These are phyloP conservation scores for Lanius collurio DNA, from an alignment of 2,113 vertebrate genomes.

Conservation along the genomic window DNA sequence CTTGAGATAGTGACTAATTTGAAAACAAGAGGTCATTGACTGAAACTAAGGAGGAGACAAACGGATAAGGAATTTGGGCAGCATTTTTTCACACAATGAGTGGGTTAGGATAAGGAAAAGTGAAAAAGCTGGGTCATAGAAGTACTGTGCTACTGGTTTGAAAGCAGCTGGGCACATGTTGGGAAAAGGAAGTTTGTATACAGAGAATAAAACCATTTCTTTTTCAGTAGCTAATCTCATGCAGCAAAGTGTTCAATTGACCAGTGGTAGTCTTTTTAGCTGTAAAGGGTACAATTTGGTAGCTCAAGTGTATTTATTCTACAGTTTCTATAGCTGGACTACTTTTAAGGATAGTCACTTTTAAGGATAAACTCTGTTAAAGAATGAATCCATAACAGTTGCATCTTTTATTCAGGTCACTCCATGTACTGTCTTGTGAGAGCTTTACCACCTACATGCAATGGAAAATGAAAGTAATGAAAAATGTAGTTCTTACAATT, in stretches of 20 bases:
- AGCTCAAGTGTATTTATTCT: background rate
- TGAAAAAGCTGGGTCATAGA: background rate
- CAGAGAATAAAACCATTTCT: background rate
- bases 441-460: background rate
- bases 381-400: background rate
- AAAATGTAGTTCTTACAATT: background rate
- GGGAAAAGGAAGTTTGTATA: constrained; percentile 9
- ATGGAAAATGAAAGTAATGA: background rate
- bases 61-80: constrained; percentile 13
- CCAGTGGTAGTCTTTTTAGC: background rate
- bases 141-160: background rate
- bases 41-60: constrained; percentile 48
- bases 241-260: background rate
- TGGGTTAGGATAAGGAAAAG: constrained; percentile 20
- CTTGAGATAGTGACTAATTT: constrained; percentile 68
- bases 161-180: constrained; percentile 25
- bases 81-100: constrained; percentile 7
- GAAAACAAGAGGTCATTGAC: constrained; percentile 67
- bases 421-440: background rate
- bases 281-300: background rate
- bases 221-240: background rate
- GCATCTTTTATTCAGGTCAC: constrained; percentile 11
- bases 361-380: background rate
- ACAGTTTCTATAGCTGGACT: background rate
- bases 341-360: background rate